Base-by-base conservation (phyloP, 35 echinoderm and acorn worm species). In the Lytechinus pictus region DNA sequence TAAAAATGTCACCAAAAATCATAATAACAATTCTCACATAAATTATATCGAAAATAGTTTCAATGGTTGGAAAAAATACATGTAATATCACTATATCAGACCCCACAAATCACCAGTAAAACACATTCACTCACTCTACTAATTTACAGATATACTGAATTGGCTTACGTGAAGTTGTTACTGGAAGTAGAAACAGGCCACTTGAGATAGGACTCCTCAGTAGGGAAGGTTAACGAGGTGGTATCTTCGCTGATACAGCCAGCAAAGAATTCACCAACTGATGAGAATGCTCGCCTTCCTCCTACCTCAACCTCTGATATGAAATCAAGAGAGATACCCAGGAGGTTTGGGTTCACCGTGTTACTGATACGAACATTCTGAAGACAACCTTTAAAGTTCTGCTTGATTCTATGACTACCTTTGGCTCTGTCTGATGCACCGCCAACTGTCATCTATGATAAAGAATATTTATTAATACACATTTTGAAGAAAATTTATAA, bases 161-260 rank as follows among this genome's bases (percentile, higher is more conserved):
- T 79, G 28, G 96, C 97, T 97, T 91, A 98, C 97, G 95, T 98
- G 87, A 97, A 98, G 29, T 93, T 95, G 56, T 96, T 94, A 52
- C 24, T 54, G 8, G 53, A 54, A 16, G n/a, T 86, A 28, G 89
- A 57, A 5, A 94, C 89, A 13, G 89, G 86, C 97, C 96, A 97
- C 54, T 94, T 52, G 5, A 98, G 24, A 88, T 98, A 94, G 1
- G 97, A 96, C 19, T 96, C 95, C 52, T 89, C 55, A 5, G 93
- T 87, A 11, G 97, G 96, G 92, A 97, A 98, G 12, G 96, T 97
- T 53, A 94, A 87, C 5, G 97, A 52, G 61, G 94, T 91, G 14
- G 16, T 96, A 9, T 86, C 55, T 10, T 12, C 55, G 21, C 97
- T 95, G 29, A 4, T 55, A 61, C 97, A 98, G 95, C 88, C 86